Conservation (phyloP, 2,888 invertebrate species). For the Frankliniella fusca region DNA sequence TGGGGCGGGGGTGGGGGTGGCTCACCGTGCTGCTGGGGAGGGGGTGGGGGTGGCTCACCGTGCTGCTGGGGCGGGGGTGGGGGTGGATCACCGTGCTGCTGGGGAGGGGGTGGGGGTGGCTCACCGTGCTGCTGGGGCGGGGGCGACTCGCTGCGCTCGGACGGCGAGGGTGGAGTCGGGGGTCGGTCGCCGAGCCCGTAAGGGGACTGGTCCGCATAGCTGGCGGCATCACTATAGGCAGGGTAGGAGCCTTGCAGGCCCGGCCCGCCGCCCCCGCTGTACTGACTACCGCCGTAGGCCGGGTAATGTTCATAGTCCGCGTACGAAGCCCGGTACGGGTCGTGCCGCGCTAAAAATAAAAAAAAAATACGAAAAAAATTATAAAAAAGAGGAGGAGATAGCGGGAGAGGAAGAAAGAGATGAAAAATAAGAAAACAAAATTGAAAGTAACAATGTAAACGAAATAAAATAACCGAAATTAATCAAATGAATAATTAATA, state of each 20-base stretch:
- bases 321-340: slow-evolving; percentile 53
- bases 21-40: not conserved
- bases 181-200: slow-evolving; percentile 43
- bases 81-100: not conserved
- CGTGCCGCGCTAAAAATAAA: slow-evolving; percentile 39
- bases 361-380: not conserved
- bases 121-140: slow-evolving; percentile 42
- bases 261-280: slow-evolving; percentile 36
- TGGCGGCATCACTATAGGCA: slow-evolving; percentile 39
- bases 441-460: slow-evolving; percentile 39
- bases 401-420: no score
- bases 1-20: no score
- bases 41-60: not conserved
- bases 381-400: not conserved
- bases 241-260: slow-evolving; percentile 39
- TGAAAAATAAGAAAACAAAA: slow-evolving; percentile 38
- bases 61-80: not conserved
- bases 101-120: not conserved
- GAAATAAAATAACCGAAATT: slow-evolving; percentile 28
- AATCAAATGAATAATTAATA: not conserved
- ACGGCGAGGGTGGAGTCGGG: slow-evolving; percentile 43
- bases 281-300: slow-evolving; percentile 29
- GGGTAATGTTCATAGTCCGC: slow-evolving; percentile 59
- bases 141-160: slow-evolving; percentile 47
- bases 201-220: slow-evolving; percentile 40